Percentiles rank a stretch among this genome's conserved stretches.
Evolutionary conservation across 2,113 vertebrate genomes (phyloP).

Genomic region (Dolichotis patagonum): DNA sequence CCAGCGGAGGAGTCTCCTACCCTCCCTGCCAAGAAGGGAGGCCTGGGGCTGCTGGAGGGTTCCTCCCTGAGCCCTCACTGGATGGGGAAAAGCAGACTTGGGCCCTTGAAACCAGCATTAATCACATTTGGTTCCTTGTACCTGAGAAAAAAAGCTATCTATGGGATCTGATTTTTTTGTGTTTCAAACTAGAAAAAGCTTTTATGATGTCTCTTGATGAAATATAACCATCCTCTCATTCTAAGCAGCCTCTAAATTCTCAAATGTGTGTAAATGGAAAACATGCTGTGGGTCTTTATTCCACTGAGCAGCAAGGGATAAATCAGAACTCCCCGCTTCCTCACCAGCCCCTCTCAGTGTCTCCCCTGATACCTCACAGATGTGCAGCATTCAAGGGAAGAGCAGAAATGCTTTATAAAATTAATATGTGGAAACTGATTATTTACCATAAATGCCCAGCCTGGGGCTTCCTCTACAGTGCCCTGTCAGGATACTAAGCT

Average conservation of each 20-base stretch:
- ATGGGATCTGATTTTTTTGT: conserved; percentile 79
- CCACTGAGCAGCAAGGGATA: conserved; percentile 77
- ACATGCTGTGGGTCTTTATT: conserved; percentile 78
- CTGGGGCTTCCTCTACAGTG: conserved; percentile 73
- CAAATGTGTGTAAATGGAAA: conserved; percentile 79
- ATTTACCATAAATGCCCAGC: conserved; percentile 77
- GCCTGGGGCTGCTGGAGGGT: conserved; percentile 32
- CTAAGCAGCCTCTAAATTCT: conserved; percentile 82
- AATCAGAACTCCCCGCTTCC: conserved; percentile 73
- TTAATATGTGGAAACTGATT: conserved; percentile 72
- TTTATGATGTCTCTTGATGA: conserved; percentile 84
- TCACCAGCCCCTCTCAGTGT: conserved; percentile 51
- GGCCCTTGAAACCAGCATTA: conserved; percentile 69
- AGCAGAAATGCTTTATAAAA: conserved; percentile 68
- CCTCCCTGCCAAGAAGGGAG: conserved; percentile 41
- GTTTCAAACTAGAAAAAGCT: conserved; percentile 79
- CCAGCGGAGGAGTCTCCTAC: conserved; percentile 30
- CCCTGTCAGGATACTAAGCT: conserved; percentile 51
- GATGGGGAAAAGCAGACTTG: neutral
- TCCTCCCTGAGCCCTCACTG: neutral
- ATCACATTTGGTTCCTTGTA: conserved; percentile 78
- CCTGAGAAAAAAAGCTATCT: conserved; percentile 78
- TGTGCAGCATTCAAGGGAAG: conserved; percentile 67
- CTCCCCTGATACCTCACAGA: conserved; percentile 75
- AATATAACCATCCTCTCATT: conserved; percentile 80